Percentiles rank a stretch among this genome's conserved stretches.
Evolutionary conservation across 2,888 invertebrate genomes (phyloP).

Genomic region (Polydrusus pterygomalis): DNA sequence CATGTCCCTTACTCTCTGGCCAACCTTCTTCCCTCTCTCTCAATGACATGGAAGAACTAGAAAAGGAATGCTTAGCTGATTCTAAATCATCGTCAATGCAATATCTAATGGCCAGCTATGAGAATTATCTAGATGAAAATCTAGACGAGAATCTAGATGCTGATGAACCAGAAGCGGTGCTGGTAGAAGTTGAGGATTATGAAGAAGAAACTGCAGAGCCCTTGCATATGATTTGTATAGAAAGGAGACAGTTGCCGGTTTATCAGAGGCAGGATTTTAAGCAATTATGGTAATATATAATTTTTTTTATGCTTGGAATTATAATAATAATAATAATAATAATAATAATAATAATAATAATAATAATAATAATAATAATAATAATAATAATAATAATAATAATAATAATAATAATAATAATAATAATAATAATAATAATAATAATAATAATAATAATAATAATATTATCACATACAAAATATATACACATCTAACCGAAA

Average conservation of each 20-base stretch:
- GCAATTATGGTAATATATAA: slow-evolving; percentile 72
- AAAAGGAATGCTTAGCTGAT: slow-evolving; percentile 71
- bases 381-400: too few relatives aligned
- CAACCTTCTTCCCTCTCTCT: slow-evolving; percentile 85
- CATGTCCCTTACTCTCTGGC: slow-evolving; percentile 75
- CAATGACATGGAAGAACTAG: slow-evolving; percentile 81
- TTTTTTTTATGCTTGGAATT: neutral
- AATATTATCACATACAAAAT: too few relatives aligned
- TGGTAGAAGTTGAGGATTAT: slow-evolving; percentile 88
- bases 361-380: too few relatives aligned
- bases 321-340: too few relatives aligned
- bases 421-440: too few relatives aligned
- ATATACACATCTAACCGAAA: too few relatives aligned
- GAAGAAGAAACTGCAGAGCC: slow-evolving; percentile 87
- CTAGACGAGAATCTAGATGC: slow-evolving; percentile 20
- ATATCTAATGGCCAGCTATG: slow-evolving; percentile 58
- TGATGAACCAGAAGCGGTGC: slow-evolving; percentile 82
- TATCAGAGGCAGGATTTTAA: slow-evolving; percentile 80
- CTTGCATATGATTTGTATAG: slow-evolving; percentile 78
- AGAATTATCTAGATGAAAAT: slow-evolving; percentile 58
- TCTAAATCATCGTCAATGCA: slow-evolving; percentile 65
- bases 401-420: too few relatives aligned
- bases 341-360: too few relatives aligned
- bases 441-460: too few relatives aligned
- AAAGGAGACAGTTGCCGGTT: slow-evolving; percentile 84